Evolutionary conservation across 2,113 vertebrate species (phyloP).

Genomic region (Nyctibius bracteatus): DNA sequence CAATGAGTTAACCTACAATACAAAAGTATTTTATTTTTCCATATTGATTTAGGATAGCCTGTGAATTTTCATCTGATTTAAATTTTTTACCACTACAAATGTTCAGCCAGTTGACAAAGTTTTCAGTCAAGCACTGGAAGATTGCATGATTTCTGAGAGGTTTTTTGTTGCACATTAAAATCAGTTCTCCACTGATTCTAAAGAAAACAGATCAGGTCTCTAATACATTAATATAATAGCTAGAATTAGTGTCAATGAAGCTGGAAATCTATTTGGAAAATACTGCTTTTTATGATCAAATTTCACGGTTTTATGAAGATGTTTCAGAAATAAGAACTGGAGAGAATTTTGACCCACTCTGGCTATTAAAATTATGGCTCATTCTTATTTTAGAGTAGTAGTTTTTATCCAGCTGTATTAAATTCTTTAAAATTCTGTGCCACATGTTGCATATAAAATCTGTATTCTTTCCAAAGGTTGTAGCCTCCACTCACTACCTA

Average conservation of each 20-base stretch:
- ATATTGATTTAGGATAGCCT: not conserved
- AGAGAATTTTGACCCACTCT: not conserved
- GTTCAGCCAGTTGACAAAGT: not conserved
- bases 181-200: not conserved
- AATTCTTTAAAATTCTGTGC: not conserved
- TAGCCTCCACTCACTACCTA: not conserved
- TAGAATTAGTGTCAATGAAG: not conserved
- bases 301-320: not conserved
- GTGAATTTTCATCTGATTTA: not conserved
- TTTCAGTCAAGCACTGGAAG: not conserved
- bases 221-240: not conserved
- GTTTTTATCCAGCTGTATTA: not conserved
- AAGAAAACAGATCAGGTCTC: not conserved
- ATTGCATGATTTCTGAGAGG: not conserved
- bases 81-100: not conserved
- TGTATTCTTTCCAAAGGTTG: not conserved
- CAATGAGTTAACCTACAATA: not conserved
- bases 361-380: not conserved
- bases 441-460: accelerated
- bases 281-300: not conserved
- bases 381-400: not conserved
- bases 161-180: not conserved
- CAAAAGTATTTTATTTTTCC: not conserved
- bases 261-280: not conserved
- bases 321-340: not conserved